Evolutionary conservation across 2,888 invertebrate genomes (phyloP), one percentile per base, ranked within the genome.

Genomic region (Drosophila recens): DNA sequence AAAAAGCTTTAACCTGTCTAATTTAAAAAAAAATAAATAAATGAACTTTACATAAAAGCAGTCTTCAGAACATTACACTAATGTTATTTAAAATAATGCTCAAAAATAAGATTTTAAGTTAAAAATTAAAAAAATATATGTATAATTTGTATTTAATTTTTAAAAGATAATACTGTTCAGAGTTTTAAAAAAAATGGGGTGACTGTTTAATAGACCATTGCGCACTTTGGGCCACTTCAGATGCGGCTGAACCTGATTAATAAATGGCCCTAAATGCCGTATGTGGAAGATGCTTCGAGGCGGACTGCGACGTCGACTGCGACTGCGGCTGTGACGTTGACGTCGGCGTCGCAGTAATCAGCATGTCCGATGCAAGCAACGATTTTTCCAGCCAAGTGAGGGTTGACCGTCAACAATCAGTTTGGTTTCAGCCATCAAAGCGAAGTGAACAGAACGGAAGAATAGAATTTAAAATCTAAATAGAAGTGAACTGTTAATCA

Each of bases 371-470:
- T 54, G 63, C 36, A 62, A 54, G 63, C 36, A 65, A 54, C 23
- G 65, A 77, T 67, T 65, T 68, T 64, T 79, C 67, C 64, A 75
- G 75, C 62, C 65, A 59, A 81, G 65, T 79, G 69, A 40, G 15
- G 45, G 42, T 52, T 43, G 65, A 15, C 57, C 30, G 67, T 23
- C 54, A 48, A 11, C 34, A 82, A 67, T 86, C 59, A 75, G 72
- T 88, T 71, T 17, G 23, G 53, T 46, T 72, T 38, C 20, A 65
- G 23, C 64, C 59, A 58, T 75, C 63, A 33, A 13, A 40, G 30
- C 52, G 77, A 34, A 34, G 59, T 48, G 45, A 67, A 65, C 11
- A 38, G 6, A n/a, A n/a, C 38, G 38, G 13, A 38, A 38, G n/a
- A n/a, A 45, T 0, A 23, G 8, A 38, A 27, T 27, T 27, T 27